Percentiles rank a stretch among this genome's conserved stretches.
Conservation (phyloP, 1,140 invertebrate species). For the Platorchestia sp. region DNA sequence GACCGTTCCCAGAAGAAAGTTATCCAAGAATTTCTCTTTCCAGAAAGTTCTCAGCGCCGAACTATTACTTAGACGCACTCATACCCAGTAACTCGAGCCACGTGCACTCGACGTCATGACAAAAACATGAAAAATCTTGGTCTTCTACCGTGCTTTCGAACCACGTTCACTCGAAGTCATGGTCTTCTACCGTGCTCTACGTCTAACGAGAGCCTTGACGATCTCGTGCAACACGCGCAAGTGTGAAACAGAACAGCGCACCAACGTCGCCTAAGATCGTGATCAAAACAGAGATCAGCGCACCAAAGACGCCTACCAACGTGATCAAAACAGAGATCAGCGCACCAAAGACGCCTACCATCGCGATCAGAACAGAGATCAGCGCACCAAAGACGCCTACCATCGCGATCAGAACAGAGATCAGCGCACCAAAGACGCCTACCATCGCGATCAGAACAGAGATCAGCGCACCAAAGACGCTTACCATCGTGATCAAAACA, state of each 20-base stretch:
- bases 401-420: background rate
- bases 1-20: constrained; percentile 46
- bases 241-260: too few species aligned
- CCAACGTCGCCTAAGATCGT: background rate
- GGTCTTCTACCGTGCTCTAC: too few species aligned
- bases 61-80: background rate
- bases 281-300: background rate
- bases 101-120: background rate
- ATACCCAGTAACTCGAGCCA: background rate
- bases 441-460: background rate
- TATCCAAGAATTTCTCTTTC: constrained; percentile 22
- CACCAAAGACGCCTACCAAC: too few species aligned
- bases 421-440: background rate
- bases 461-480: too few species aligned
- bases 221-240: background rate
- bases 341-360: too few species aligned
- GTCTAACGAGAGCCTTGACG: background rate
- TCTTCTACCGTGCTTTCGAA: too few species aligned
- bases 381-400: background rate
- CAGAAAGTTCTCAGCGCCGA: constrained; percentile 10
- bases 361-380: background rate
- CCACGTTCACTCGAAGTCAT: background rate
- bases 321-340: too few species aligned
- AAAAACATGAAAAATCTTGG: too few species aligned
- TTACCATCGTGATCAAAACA: too few species aligned